Conservation (phyloP, 1,140 invertebrate genomes). For the Drosophila novamexicana region DNA sequence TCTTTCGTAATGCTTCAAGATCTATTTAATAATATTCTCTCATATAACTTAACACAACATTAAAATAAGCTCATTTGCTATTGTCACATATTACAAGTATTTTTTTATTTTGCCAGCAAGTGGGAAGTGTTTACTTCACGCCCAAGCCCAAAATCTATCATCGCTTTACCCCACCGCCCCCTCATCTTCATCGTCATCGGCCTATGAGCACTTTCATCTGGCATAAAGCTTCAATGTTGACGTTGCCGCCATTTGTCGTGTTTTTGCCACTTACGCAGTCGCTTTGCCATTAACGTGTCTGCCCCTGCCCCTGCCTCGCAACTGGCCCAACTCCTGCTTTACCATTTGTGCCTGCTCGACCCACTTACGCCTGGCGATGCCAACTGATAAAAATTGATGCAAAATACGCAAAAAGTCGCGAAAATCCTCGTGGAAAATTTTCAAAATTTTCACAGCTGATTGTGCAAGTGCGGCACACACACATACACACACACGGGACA, state of each 20-base stretch:
- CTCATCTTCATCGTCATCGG: neutral
- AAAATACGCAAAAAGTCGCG: constrained; percentile 83
- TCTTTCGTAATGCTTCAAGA: neutral
- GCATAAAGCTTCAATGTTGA: constrained; percentile 35
- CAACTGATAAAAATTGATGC: constrained; percentile 83
- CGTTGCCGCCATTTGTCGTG: constrained; percentile 53
- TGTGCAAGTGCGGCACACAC: constrained; percentile 53
- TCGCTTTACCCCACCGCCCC: neutral
- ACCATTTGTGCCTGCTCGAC: neutral
- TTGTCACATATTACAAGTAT: neutral
- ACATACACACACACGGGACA: constrained; percentile 23
- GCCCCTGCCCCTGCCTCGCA: neutral
- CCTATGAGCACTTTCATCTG: constrained; percentile 38
- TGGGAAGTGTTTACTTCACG: constrained; percentile 16
- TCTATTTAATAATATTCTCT: neutral
- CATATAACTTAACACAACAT: neutral
- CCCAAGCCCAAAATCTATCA: constrained; percentile 14
- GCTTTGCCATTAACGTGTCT: constrained; percentile 65
- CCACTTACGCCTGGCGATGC: constrained; percentile 46
- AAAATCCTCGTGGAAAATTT: constrained; percentile 84
- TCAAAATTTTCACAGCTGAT: constrained; percentile 84
- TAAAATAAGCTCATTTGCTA: neutral
- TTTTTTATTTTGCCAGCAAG: neutral
- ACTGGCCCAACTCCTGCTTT: neutral
- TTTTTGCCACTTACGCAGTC: constrained; percentile 69